Evolutionary conservation across 2,797 vertebrate species (phyloP), one percentile per base, ranked within the genome.

Genomic region (Huso huso): DNA sequence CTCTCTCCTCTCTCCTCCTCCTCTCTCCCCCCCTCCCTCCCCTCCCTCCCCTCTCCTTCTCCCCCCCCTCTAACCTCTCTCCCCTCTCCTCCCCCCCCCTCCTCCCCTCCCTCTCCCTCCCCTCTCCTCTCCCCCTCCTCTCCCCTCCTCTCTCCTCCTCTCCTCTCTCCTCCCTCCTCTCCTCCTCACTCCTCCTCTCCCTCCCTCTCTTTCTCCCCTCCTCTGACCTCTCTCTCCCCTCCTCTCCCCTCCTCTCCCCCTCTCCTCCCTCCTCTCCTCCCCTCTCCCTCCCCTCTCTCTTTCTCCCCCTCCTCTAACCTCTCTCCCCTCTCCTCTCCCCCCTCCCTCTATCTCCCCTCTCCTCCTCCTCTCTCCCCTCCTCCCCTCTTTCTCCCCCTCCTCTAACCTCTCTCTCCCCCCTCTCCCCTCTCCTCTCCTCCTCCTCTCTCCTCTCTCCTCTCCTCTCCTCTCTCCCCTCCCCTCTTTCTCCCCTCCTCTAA

Each of bases 1-100:
- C 57, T 58, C n/a, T 67, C 52, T 48, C 12, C 55, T 70, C 55
- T 74, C 67, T 52, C 18, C 70, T 72, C 68, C 18, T 10, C 49
- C 49, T 53, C n/a, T 53, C 64, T 10, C 80, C 55, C 13, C 55
- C 3, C 6, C 55, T 10, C 55, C 6, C 8, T 12, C 6, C 57
- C 51, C n/a, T 65, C 49, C 48, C 12, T 52, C 7, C 70, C 50
- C 13, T 62, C 37, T 6, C 55, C 74, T 66, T 52, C 18, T 71
- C 49, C 50, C n/a, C 9, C 6, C 50, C 18, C 13, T 6, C 64
- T 55, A n/a, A n/a, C n/a, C 50, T 53, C 64, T 10, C 80, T n/a
- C 13, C 7, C 10, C 53, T n/a, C n/a, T n/a, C n/a, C n/a, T n/a
- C n/a, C n/a, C n/a, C n/a, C n/a, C n/a, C n/a, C n/a, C n/a, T n/a